Evolutionary conservation across 2,888 invertebrate species (phyloP), one percentile per base, ranked within the genome.

Genomic region (Acanthopleura granulata): DNA sequence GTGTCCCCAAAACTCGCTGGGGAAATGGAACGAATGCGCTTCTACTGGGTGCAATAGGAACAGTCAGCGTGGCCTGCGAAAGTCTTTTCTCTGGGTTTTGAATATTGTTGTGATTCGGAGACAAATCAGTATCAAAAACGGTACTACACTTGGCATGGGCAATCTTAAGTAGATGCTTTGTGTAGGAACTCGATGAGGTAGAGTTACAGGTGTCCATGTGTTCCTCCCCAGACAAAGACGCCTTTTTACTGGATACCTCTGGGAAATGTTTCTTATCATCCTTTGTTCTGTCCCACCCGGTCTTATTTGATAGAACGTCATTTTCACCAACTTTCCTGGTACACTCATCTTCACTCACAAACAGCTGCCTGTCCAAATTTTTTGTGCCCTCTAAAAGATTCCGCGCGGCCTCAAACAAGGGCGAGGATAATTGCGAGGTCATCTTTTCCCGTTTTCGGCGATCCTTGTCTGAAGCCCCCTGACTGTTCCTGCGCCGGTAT

Each of bases 11-110:
- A 51, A 61, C 61, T 27, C 80, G 78, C 73, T 82, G 85, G 22
- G 84, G 83, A 66, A 87, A 86, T 0, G 86, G 87, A 57, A 87
- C 87, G 81, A 87, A 87, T 25, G 87, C 87, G 80, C 87, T 87
- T 71, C 85, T 80, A 14, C 81, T 79, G 16, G 82, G 80, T 22
- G 81, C 77, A 70, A 72, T 75, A 80, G 25, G 78, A 50, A 40
- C 51, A 4, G 22, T 6, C 4, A 27, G 66, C 1, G 29, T 1
- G 1, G 29, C 27, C 29, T 66, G 66, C 3, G 57, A 57, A 18
- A 57, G 22, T 57, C 57, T 18, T 22, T 22, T 57, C 6, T 57
- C 57, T 4, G 57, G 57, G 12, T n/a, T 57, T 4, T 57, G n/a
- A 18, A 4, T 12, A 57, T 6, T 22, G 22, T 57, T 57, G n/a